phyloP scores from a whole-genome alignment of 1,140 invertebrate genomes.

The Grapholita molesta region DNA sequence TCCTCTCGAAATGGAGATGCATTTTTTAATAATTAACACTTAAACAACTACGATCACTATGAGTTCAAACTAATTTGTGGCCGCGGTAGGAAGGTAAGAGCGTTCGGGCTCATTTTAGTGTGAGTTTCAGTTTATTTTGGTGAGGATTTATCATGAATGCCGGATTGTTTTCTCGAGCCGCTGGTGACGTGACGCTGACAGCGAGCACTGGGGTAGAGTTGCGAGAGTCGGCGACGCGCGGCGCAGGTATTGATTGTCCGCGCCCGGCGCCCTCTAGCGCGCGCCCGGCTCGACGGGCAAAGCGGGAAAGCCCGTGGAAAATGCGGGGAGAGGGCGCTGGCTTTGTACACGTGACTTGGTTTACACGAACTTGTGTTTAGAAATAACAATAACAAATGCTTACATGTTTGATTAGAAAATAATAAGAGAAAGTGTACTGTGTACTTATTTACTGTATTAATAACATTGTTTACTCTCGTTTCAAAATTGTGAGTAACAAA shows the following conservation, averaged over 20 bases:
- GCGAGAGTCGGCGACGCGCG: conserved; percentile 40
- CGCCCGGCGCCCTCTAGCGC: conserved; percentile 48
- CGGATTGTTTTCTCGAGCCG: background rate
- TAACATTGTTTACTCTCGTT: background rate
- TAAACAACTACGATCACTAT: conserved; percentile 12
- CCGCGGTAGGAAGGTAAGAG: background rate
- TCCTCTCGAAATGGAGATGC: conserved; percentile 96
- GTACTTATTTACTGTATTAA: background rate
- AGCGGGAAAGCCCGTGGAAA: conserved; percentile 47
- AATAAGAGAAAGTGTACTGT: background rate
- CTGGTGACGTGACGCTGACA: conserved; percentile 34
- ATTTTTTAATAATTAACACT: conserved; percentile 73
- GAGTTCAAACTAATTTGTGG: background rate
- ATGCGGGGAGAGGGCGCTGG: conserved; percentile 52
- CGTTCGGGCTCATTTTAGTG: background rate
- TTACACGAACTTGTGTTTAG: background rate
- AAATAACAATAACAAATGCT: background rate
- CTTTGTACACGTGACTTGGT: background rate
- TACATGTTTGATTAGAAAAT: background rate
- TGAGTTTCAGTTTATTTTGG: background rate
- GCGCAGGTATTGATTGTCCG: conserved; percentile 70
- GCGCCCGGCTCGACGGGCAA: conserved; percentile 31
- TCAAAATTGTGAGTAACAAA: background rate
- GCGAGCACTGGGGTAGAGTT: conserved; percentile 34
- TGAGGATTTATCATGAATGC: background rate